Evolutionary conservation across 2,797 vertebrate species (phyloP).

Genomic region (Dermochelys coriacea): DNA sequence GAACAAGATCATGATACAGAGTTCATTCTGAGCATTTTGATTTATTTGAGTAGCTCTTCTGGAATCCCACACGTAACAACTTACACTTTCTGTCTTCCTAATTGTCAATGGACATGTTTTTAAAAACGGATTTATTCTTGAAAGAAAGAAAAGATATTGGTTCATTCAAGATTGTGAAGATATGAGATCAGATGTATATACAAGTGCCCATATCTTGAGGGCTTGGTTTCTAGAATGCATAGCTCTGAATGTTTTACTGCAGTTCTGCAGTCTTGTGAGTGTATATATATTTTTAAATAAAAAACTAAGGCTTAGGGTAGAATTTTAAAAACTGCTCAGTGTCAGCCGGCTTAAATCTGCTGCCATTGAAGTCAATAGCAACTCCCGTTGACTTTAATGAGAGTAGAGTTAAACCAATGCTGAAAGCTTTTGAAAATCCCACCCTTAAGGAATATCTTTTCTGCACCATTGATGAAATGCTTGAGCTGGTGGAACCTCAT

Average conservation of each 20-base stretch:
- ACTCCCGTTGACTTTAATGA: constrained; percentile 4
- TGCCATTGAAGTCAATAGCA: background rate
- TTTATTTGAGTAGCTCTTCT: background rate
- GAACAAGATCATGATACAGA: background rate
- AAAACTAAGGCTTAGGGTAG: constrained; percentile 31
- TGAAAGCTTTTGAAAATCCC: constrained; percentile 40
- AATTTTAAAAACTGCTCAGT: background rate
- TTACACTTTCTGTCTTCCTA: background rate
- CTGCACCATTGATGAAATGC: constrained; percentile 40
- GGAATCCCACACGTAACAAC: background rate
- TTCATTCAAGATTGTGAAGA: constrained; percentile 24
- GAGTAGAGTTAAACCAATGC: constrained; percentile 26
- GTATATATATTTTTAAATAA: background rate
- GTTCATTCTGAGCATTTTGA: background rate
- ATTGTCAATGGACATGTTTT: background rate
- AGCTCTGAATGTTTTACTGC: background rate
- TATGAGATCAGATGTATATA: background rate
- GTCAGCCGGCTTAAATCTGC: background rate
- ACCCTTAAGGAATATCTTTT: constrained; percentile 54
- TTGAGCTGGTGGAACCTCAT: constrained; percentile 34
- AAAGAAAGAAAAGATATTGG: background rate
- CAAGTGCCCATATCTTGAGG: background rate
- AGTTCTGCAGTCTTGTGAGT: background rate
- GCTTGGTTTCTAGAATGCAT: constrained; percentile 19
- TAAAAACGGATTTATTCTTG: background rate